Conservation (phyloP, 2,888 invertebrate species). For the Lycophotia porphyrea region DNA sequence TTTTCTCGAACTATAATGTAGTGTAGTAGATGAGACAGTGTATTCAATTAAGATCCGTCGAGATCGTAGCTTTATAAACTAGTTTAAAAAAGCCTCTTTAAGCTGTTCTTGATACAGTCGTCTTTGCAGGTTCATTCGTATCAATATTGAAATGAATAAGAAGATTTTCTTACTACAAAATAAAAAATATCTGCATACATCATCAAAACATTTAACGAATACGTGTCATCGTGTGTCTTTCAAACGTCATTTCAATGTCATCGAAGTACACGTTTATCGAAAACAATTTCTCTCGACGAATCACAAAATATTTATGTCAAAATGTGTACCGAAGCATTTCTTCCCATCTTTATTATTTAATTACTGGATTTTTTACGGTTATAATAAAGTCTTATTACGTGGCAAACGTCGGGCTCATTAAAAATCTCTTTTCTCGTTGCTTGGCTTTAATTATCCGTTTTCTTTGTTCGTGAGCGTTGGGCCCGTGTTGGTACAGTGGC, state of each 20-base stretch:
- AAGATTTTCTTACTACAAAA: neutral
- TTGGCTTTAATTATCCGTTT: constrained; percentile 89
- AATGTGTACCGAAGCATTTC: constrained; percentile 56
- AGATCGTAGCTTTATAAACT: neutral
- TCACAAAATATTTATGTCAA: constrained; percentile 52
- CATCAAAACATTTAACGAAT: neutral
- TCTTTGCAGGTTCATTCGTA: neutral
- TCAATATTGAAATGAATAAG: neutral
- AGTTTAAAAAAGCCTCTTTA: neutral
- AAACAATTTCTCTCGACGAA: constrained; percentile 27
- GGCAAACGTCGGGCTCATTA: constrained; percentile 87
- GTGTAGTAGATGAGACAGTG: constrained; percentile 41
- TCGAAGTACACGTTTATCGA: constrained; percentile 2
- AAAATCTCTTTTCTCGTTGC: constrained; percentile 87
- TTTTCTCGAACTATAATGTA: constrained; percentile 61
- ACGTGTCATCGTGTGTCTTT: neutral
- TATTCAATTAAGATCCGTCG: constrained; percentile 45
- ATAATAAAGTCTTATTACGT: constrained; percentile 86
- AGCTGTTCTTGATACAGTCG: no score
- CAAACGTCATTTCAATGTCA: constrained; percentile 36
- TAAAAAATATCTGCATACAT: neutral
- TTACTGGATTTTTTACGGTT: constrained; percentile 81
- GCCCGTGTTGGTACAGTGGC: constrained; percentile 77
- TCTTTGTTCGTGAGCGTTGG: constrained; percentile 84
- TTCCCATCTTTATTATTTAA: constrained; percentile 76